Evolutionary conservation across 1,140 invertebrate species (phyloP), one percentile per base, ranked within the genome.

Genomic region (Sinella curviseta): DNA sequence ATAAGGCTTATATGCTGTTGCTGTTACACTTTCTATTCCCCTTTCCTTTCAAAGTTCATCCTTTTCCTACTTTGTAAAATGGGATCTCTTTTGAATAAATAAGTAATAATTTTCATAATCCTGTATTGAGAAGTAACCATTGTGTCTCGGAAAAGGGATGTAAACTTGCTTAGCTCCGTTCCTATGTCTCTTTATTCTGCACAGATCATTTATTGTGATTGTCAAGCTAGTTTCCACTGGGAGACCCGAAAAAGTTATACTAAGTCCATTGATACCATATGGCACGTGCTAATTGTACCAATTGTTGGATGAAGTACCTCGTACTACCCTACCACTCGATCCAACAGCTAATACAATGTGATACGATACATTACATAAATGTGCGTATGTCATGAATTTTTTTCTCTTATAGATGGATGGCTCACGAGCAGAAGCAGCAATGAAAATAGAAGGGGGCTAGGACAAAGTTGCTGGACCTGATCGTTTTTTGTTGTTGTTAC

Each of bases 251-350:
- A n/a, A n/a, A n/a, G n/a, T n/a, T n/a, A n/a, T n/a, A n/a, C n/a
- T n/a, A n/a, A 70, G 30, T 67, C 74, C 70, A 80, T 80, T 79
- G 39, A 82, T 80, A 79, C 82, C 82, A 82, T 82, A 82, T 82
- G 82, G 81, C 79, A 80, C 82, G 79, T 80, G 82, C 82, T 82
- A 82, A 82, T 82, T 82, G 82, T 82, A 70, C 74, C 48, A 33
- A 82, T 82, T 82, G 82, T 82, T 65, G 35, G 36, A 67, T 54
- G 34, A 77, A 80, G 35, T n/a, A 54, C 74, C 67, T 28, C 28
- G 48, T 17, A n/a, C 24, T 65, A 67, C 24, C 28, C 54, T 24
- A 70, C 65, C 65, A 70, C 28, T 70, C 26, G 8, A 60, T 4
- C 55, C 24, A 70, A 35, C 34, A 35, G 76, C 60, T 70, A 31